Conservation (phyloP, 2,888 invertebrate species). For the Leucania comma region DNA sequence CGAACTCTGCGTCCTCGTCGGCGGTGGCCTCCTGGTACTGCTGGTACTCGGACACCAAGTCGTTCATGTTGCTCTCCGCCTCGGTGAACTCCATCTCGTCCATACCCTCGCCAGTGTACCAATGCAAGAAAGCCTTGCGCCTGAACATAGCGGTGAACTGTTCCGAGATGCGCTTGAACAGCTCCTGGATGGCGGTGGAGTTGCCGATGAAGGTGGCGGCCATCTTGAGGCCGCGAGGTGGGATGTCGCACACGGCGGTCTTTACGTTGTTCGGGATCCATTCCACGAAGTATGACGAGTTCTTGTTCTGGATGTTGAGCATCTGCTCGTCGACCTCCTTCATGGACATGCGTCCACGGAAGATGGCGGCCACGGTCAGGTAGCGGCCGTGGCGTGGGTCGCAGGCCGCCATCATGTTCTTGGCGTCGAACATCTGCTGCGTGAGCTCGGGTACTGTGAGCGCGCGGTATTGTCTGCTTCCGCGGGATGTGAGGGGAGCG, state of each 20-base stretch:
- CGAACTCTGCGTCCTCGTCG: slow-evolving; percentile 95
- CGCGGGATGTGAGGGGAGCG: slow-evolving; percentile 95
- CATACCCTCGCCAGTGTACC: slow-evolving; percentile 99
- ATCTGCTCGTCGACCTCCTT: slow-evolving; percentile 97
- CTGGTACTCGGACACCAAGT: slow-evolving; percentile 98
- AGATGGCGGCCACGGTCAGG: slow-evolving; percentile 97
- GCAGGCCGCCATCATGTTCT: slow-evolving; percentile 99
- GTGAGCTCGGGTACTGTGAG: slow-evolving; percentile 96
- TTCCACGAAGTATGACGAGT: slow-evolving; percentile 96
- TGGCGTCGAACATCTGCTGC: slow-evolving; percentile 98
- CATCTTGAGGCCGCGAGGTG: slow-evolving; percentile 97
- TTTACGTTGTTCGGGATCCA: slow-evolving; percentile 98
- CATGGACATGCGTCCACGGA: slow-evolving; percentile 98
- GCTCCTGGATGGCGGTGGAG: slow-evolving; percentile 97
- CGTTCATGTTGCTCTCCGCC: slow-evolving; percentile 98
- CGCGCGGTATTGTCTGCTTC: slow-evolving; percentile 96
- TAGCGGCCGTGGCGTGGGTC: slow-evolving; percentile 98
- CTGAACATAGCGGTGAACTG: slow-evolving; percentile 99
- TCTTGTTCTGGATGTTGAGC: slow-evolving; percentile 98
- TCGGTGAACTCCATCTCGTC: slow-evolving; percentile 99
- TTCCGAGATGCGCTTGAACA: slow-evolving; percentile 97
- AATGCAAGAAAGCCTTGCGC: slow-evolving; percentile 99
- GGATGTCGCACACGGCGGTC: slow-evolving; percentile 95
- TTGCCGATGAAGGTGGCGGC: slow-evolving; percentile 98
- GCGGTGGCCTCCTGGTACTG: slow-evolving; percentile 98